These are phyloP conservation scores for Alfaro cultratus DNA, from an alignment of 2,797 vertebrate species.

Conservation along the genomic window DNA sequence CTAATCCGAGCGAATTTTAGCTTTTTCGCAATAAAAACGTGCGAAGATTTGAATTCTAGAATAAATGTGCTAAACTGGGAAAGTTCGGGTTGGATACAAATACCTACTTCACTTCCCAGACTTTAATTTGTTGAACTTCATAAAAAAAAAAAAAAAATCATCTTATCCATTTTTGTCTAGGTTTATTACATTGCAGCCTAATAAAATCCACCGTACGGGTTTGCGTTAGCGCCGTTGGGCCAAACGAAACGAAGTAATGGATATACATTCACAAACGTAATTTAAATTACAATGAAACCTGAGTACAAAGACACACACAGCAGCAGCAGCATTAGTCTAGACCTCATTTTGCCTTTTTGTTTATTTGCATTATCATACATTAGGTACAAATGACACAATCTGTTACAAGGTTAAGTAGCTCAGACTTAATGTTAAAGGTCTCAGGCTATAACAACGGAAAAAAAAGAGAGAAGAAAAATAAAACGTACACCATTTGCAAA, in stretches of 20 bases:
- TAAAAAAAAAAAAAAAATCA: not conserved
- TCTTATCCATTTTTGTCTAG: not conserved
- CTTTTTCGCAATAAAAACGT: not conserved
- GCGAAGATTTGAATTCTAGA: not conserved
- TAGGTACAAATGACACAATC: constrained; percentile 83
- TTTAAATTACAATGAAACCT: not conserved
- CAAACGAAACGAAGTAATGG: not conserved
- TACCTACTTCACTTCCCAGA: not conserved
- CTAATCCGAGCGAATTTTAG: not conserved
- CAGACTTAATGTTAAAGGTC: constrained; percentile 73
- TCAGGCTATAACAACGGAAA: constrained; percentile 61
- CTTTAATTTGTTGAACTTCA: not conserved
- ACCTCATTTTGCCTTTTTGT: constrained; percentile 59
- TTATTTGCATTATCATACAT: constrained; percentile 84
- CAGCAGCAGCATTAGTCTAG: constrained; percentile 2
- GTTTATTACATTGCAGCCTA: not conserved
- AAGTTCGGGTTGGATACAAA: not conserved
- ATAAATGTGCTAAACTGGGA: not conserved
- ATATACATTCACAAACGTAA: not conserved
- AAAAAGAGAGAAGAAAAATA: constrained; percentile 53
- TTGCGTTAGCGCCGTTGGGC: not conserved
- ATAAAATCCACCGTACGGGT: not conserved
- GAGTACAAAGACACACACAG: not conserved
- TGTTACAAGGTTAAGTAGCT: constrained; percentile 78
- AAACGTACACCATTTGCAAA: constrained; percentile 76